phyloP scores from a whole-genome alignment of 2,797 vertebrate species.

The Cyprinella venusta region DNA sequence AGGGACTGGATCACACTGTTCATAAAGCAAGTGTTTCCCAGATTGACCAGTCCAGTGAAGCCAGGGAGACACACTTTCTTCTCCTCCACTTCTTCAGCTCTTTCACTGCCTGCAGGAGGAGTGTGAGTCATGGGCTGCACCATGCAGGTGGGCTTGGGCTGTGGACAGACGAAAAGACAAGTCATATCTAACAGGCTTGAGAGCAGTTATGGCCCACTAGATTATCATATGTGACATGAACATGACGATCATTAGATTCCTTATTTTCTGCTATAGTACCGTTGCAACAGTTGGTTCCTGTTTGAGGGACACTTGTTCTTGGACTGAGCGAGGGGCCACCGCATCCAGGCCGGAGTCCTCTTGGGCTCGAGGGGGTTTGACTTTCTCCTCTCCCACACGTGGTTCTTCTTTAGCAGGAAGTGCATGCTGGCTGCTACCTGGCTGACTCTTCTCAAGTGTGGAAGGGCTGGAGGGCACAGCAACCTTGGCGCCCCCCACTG shows the following conservation, averaged over 20 bases:
- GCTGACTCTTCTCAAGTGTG: constrained; percentile 89
- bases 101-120: constrained; percentile 82
- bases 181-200: not conserved
- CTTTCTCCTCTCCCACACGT: constrained; percentile 86
- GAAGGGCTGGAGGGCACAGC: constrained; percentile 92
- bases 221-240: not conserved
- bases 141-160: constrained; percentile 98
- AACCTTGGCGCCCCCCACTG: constrained; percentile 99
- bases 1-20: constrained; percentile 98
- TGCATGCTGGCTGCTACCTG: constrained; percentile 90
- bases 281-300: constrained; percentile 84
- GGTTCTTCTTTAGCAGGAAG: constrained; percentile 91
- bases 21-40: constrained; percentile 99
- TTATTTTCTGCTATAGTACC: constrained; percentile 70
- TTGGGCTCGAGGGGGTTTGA: constrained; percentile 79
- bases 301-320: constrained; percentile 89
- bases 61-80: constrained; percentile 95
- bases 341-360: constrained; percentile 84
- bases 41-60: constrained; percentile 95
- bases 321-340: constrained; percentile 79
- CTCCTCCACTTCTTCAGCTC: constrained; percentile 92
- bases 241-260: not conserved
- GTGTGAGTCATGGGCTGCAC: constrained; percentile 96
- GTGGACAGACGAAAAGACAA: constrained; percentile 40
- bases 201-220: not conserved